Base-by-base conservation (phyloP, 2,797 vertebrate genomes). In the Aplochiton taeniatus region DNA sequence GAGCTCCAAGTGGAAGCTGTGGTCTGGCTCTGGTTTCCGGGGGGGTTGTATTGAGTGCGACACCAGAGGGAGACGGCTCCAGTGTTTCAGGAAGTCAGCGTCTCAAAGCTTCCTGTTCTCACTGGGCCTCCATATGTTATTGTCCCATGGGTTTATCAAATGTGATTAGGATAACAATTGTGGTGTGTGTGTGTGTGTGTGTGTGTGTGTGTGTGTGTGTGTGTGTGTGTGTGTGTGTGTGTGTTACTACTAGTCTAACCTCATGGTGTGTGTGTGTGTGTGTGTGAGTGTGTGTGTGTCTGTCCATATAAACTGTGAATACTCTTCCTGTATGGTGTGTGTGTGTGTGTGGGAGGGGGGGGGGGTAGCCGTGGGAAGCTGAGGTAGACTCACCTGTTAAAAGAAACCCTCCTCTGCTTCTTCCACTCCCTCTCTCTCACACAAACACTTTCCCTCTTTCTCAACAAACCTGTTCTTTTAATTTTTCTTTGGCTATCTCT, bases 31-130 rank as follows among this genome's bases (percentile, higher is more conserved):
- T 54, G 45, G 74, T 88, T 87, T 88, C 76, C 43, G 16, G 19
- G 69, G 79, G 74, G 73, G 69, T 31, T 50, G 46, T 63, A 79
- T 82, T 87, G 58, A 73, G 72, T 31, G 54, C 65, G 63, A 85
- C 75, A 85, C 81, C 84, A 76, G 80, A 68, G 68, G 77, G 70
- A 66, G 65, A 50, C 57, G 14, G 68, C 70, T 64, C 71, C 77
- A 74, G 61, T 70, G 70, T 86, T 82, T 86, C 80, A 87, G 84
- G 86, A 90, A 88, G 76, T 67, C 60, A 55, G 70, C 77, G 68
- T 77, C 51, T 70, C 80, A 83, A 78, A 81, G 79, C 76, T 87
- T 87, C 76, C 73, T 85, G 76, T 71, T 76, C 74, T 70, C 65
- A 75, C 73, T 57, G 68, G 5, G 20, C 79, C 72, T 72, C 73